Percentiles rank a stretch among this genome's conserved stretches.
Conservation (phyloP, 2,113 vertebrate species). For the Empidonax traillii region DNA sequence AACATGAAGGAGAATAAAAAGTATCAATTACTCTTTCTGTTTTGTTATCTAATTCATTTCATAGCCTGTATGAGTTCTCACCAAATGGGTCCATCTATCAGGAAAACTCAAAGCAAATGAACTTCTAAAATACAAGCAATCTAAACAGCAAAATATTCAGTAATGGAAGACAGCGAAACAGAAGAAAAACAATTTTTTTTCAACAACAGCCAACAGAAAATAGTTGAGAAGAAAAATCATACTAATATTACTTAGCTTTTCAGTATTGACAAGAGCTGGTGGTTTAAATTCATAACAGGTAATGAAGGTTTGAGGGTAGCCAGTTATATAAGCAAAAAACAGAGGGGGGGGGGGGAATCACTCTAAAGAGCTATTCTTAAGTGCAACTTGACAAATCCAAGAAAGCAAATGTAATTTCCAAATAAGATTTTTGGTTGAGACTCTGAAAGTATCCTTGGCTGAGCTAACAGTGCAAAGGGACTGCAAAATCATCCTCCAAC, state of each 20-base stretch:
- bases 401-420: background rate
- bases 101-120: background rate
- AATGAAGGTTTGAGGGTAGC: background rate
- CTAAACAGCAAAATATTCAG: background rate
- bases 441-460: background rate
- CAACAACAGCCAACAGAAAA: background rate
- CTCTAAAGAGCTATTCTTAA: background rate
- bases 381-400: background rate
- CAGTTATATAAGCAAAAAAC: background rate
- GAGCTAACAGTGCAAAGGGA: background rate
- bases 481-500: background rate
- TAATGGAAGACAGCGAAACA: background rate
- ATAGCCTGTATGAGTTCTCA: background rate
- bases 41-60: background rate
- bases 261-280: background rate
- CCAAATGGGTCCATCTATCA: background rate
- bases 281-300: background rate
- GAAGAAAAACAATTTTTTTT: background rate
- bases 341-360: background rate
- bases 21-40: background rate
- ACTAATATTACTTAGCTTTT: background rate
- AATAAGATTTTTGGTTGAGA: background rate
- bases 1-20: background rate
- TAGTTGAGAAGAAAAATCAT: background rate
- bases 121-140: background rate